These are phyloP conservation scores for Epinephelus moara DNA, from an alignment of 2,113 vertebrate genomes.

Conservation along the genomic window DNA sequence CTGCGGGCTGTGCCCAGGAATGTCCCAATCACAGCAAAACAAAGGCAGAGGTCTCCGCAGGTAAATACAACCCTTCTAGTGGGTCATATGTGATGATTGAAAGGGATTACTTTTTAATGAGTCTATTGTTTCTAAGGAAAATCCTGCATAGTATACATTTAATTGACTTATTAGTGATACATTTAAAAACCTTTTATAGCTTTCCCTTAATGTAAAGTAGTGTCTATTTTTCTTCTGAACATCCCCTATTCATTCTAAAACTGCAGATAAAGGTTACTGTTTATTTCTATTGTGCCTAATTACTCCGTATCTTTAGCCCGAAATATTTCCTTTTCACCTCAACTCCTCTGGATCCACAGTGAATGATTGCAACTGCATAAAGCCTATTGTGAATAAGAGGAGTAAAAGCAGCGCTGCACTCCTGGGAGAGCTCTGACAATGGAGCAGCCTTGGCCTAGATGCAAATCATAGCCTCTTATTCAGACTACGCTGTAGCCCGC, in stretches of 20 bases:
- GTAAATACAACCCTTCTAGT: no score
- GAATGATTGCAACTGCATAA: constrained; percentile 63
- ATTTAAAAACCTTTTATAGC: constrained; percentile 4
- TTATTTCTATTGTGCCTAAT: constrained; percentile 54
- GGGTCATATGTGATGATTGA: no score
- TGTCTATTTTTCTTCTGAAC: constrained; percentile 23
- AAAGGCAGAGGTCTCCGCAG: no score
- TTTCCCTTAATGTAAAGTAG: constrained; percentile 6
- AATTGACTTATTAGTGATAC: neutral
- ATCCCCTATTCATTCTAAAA: constrained; percentile 3
- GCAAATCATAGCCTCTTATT: constrained; percentile 72
- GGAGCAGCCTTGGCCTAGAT: constrained; percentile 84
- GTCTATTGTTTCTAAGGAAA: no score
- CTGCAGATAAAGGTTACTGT: constrained; percentile 53
- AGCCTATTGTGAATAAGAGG: constrained; percentile 65
- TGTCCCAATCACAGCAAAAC: no score
- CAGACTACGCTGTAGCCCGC: constrained; percentile 17
- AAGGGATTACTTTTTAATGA: no score
- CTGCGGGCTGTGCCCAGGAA: no score
- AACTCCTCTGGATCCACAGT: constrained; percentile 37
- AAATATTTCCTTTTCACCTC: constrained; percentile 64
- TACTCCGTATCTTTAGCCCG: constrained; percentile 38
- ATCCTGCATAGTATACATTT: neutral
- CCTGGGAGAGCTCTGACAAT: constrained; percentile 72
- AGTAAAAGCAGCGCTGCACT: constrained; percentile 73